Conservation (phyloP, 37 sponge, comb jelly and placozoan species). For the Ephydatia muelleri region DNA sequence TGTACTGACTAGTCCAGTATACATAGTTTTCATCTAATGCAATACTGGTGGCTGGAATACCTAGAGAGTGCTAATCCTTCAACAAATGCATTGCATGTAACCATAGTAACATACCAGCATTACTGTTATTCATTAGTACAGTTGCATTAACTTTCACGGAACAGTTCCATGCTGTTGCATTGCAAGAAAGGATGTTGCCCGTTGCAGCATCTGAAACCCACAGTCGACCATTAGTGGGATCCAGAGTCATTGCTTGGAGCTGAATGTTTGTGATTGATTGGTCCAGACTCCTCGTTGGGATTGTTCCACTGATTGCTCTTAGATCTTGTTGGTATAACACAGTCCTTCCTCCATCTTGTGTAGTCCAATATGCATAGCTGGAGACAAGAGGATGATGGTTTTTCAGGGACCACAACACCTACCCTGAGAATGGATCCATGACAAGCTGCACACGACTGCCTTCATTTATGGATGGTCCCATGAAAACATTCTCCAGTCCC, state of each 20-base stretch:
- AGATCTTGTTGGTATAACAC: slow-evolving; percentile 7
- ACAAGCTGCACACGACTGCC: neutral
- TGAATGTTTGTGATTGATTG: neutral
- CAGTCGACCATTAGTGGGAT: slow-evolving; percentile 36
- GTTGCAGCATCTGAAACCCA: slow-evolving; percentile 31
- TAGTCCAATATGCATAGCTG: slow-evolving; percentile 42
- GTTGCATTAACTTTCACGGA: slow-evolving; percentile 6
- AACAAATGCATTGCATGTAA: neutral
- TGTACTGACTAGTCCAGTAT: slow-evolving; percentile 51
- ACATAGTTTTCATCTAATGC: slow-evolving; percentile 45
- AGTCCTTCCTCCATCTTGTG: neutral
- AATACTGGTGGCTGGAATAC: slow-evolving; percentile 27
- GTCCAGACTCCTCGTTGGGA: neutral
- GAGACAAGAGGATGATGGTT: too few species aligned
- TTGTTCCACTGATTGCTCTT: neutral
- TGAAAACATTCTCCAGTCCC: neutral
- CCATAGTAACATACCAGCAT: neutral
- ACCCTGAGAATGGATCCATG: slow-evolving; percentile 48
- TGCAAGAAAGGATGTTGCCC: slow-evolving; percentile 55
- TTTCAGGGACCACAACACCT: neutral
- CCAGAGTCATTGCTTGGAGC: slow-evolving; percentile 19
- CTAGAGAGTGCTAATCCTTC: slow-evolving; percentile 7
- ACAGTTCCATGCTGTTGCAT: neutral
- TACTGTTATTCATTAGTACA: neutral
- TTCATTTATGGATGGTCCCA: neutral